phyloP scores from a whole-genome alignment of 2,888 invertebrate species.

The Strigamia crassipes region DNA sequence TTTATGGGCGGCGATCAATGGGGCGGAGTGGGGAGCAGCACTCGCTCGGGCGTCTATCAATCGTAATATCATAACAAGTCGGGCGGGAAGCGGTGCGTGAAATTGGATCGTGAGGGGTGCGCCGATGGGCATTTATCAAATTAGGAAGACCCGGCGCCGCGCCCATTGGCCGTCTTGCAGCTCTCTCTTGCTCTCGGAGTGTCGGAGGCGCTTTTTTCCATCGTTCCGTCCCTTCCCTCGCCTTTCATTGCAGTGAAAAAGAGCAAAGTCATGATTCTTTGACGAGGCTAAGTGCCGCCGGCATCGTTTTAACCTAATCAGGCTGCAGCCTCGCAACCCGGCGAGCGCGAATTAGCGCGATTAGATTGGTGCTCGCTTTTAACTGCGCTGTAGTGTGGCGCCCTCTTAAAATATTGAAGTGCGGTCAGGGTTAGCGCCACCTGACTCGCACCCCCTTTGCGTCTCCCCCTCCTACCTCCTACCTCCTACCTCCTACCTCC shows the following conservation, averaged over 20 bases:
- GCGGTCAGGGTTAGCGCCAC: constrained; percentile 42
- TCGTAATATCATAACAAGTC: constrained; percentile 48
- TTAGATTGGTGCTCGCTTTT: constrained; percentile 45
- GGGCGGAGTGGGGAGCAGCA: constrained; percentile 29
- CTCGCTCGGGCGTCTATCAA: constrained; percentile 46
- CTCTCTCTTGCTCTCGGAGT: background rate
- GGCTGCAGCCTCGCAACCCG: constrained; percentile 33
- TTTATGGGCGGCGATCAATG: constrained; percentile 47
- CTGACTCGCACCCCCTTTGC: constrained; percentile 28
- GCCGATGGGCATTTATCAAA: constrained; percentile 50
- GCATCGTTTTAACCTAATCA: constrained; percentile 48
- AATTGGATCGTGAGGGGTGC: constrained; percentile 49
- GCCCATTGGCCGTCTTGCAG: constrained; percentile 35
- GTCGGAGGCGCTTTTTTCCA: constrained; percentile 15
- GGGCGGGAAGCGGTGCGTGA: constrained; percentile 48
- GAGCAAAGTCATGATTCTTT: constrained; percentile 48
- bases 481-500: background rate
- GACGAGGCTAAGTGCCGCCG: constrained; percentile 45
- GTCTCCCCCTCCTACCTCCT: background rate
- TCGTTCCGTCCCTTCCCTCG: background rate
- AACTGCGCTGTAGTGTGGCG: constrained; percentile 42
- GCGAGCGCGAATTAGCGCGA: constrained; percentile 45
- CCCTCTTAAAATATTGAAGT: constrained; percentile 40
- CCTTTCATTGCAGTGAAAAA: constrained; percentile 47
- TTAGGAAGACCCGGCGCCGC: constrained; percentile 46